Conservation (phyloP, 1,140 invertebrate genomes). For the Nasonia vitripennis region DNA sequence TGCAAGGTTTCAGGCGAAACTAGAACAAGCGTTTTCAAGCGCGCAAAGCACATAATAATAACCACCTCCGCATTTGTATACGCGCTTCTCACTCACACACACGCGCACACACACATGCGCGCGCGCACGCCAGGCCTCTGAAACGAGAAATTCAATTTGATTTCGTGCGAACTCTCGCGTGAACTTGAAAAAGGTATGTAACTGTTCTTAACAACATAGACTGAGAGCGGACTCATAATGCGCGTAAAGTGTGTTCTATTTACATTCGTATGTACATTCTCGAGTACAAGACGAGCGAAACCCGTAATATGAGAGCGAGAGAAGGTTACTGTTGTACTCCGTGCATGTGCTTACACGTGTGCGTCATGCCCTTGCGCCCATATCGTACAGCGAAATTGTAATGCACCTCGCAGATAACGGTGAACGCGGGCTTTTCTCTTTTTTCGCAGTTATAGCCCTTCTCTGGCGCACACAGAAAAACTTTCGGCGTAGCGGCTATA, state of each 20-base stretch:
- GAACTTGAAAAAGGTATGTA: neutral
- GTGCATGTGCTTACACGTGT: too few relatives aligned
- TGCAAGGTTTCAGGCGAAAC: neutral
- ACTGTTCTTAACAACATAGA: neutral
- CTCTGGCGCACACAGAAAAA: neutral
- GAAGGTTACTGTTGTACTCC: too few relatives aligned
- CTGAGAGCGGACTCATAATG: neutral
- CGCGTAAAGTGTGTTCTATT: conserved; percentile 2
- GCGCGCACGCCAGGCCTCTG: neutral
- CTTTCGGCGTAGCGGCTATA: too few relatives aligned
- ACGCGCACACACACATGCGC: too few relatives aligned
- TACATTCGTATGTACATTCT: neutral
- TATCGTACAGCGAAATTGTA: too few relatives aligned
- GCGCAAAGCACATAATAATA: neutral
- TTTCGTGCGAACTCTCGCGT: neutral
- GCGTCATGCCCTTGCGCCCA: too few relatives aligned
- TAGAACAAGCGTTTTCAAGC: neutral
- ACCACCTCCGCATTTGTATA: neutral
- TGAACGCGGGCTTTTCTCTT: neutral
- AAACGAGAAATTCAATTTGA: conserved; percentile 11
- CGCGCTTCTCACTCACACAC: too few relatives aligned
- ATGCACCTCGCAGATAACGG: neutral
- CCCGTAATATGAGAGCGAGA: too few relatives aligned
- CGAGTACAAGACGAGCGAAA: neutral
- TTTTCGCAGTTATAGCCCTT: conserved; percentile 13